Percentiles rank a stretch among this genome's conserved stretches.
Evolutionary conservation across 2,797 vertebrate species (phyloP).

Genomic region (Steatocranus sp.): DNA sequence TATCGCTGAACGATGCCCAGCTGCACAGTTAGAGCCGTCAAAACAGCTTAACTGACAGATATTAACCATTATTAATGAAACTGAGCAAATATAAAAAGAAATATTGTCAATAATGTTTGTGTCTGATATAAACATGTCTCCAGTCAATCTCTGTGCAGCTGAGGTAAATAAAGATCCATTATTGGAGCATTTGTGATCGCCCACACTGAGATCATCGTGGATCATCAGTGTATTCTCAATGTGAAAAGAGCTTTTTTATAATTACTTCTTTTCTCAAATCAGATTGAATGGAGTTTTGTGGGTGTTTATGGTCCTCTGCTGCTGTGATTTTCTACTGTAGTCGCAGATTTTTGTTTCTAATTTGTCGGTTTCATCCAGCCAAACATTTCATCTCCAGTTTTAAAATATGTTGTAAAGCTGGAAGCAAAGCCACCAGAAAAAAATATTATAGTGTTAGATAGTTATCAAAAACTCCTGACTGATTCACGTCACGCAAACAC

Average conservation of each 20-base stretch:
- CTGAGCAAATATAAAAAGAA: not conserved
- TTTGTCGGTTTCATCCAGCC: not conserved
- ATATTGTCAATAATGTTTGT: not conserved
- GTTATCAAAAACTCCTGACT: not conserved
- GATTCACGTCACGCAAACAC: not conserved
- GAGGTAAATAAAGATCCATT: not conserved
- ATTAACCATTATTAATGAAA: not conserved
- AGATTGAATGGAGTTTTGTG: not conserved
- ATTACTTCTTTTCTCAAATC: not conserved
- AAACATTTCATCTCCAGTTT: not conserved
- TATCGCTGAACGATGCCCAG: accelerated
- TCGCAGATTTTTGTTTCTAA: not conserved
- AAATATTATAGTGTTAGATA: not conserved
- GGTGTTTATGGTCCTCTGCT: accelerated
- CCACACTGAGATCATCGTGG: not conserved
- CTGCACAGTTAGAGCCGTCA: not conserved
- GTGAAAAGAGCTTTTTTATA: not conserved
- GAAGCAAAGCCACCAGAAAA: too few relatives aligned
- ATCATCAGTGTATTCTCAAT: not conserved
- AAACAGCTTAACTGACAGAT: not conserved
- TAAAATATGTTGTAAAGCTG: not conserved
- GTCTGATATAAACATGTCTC: not conserved
- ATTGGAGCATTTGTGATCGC: not conserved
- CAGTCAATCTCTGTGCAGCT: not conserved
- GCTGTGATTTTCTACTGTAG: accelerated